A percentile compares a stretch with the other conserved stretches of the same genome.
phyloP scores from a whole-genome alignment of 1,140 invertebrate genomes.

The Papilio helenus region DNA sequence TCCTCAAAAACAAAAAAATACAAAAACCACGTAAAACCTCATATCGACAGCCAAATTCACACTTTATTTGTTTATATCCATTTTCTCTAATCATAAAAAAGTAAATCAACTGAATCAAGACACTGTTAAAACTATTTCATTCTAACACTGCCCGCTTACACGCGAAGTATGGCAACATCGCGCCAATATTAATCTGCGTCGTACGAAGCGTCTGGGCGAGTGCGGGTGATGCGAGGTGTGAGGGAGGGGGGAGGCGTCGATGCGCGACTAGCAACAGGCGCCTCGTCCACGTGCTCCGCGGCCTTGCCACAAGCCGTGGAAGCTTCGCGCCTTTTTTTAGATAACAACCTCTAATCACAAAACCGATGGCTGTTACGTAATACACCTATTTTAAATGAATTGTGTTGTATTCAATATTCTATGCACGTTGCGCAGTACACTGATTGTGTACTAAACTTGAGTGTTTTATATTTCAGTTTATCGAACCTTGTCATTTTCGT shows the following conservation, averaged over 20 bases:
- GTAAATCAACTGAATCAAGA: neutral
- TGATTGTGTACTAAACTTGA: neutral
- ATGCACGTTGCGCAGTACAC: neutral
- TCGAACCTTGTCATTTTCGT: neutral
- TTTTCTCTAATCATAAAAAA: neutral
- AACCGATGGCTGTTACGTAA: slow-evolving; percentile 50
- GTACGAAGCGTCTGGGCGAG: slow-evolving; percentile 41
- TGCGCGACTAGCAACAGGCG: slow-evolving; percentile 75
- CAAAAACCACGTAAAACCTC: too few relatives aligned
- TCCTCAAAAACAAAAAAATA: too few relatives aligned
- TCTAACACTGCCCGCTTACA: slow-evolving; percentile 31
- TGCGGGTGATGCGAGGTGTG: neutral
- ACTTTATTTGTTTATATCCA: too few relatives aligned
- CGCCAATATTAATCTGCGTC: slow-evolving; percentile 42
- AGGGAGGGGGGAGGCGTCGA: slow-evolving; percentile 39
- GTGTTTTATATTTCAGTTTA: neutral
- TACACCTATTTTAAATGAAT: slow-evolving; percentile 18
- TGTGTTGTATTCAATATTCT: slow-evolving; percentile 7
- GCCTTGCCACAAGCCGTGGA: slow-evolving; percentile 71
- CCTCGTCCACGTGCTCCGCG: slow-evolving; percentile 65
- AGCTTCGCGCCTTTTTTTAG: slow-evolving; percentile 78
- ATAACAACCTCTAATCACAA: slow-evolving; percentile 70
- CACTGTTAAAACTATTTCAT: slow-evolving; percentile 39
- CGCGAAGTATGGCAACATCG: slow-evolving; percentile 69
- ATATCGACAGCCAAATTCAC: too few relatives aligned